Conservation (phyloP, 2,888 invertebrate genomes). For the Cephus nigrinus region DNA sequence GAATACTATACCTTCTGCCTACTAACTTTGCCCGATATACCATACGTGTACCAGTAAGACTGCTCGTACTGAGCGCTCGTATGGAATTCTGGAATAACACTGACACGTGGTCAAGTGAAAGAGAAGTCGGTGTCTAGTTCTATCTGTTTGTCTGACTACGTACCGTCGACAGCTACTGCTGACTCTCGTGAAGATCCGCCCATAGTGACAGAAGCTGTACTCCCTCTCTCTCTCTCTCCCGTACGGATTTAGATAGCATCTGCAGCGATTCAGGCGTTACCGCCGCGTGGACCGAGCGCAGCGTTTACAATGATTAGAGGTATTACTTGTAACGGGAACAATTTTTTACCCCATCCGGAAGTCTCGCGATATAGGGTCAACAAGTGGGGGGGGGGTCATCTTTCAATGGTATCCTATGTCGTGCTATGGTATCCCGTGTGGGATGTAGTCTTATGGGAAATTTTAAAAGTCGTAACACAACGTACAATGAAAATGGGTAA, state of each 20-base stretch:
- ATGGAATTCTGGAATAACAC: background rate
- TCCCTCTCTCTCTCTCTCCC: background rate
- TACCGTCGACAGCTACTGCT: background rate
- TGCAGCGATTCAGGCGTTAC: slow-evolving; percentile 29
- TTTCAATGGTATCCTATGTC: background rate
- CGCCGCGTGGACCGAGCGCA: background rate
- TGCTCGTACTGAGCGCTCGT: background rate
- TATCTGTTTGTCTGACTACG: background rate
- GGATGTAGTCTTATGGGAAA: background rate
- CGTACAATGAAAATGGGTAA: background rate
- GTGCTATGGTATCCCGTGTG: background rate
- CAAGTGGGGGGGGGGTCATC: background rate
- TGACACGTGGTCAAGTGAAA: background rate
- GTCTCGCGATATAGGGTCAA: background rate
- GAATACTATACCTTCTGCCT: background rate
- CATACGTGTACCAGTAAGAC: background rate
- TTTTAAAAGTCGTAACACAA: background rate
- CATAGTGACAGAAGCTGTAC: background rate
- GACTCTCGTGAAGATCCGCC: background rate
- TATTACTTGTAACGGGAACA: background rate
- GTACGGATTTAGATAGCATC: slow-evolving; percentile 58
- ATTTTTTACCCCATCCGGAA: background rate
- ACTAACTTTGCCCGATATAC: too few species aligned
- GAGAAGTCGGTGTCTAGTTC: background rate
- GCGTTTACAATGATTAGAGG: background rate